Evolutionary conservation across 2,888 invertebrate species (phyloP).

Genomic region (Biston betularia): DNA sequence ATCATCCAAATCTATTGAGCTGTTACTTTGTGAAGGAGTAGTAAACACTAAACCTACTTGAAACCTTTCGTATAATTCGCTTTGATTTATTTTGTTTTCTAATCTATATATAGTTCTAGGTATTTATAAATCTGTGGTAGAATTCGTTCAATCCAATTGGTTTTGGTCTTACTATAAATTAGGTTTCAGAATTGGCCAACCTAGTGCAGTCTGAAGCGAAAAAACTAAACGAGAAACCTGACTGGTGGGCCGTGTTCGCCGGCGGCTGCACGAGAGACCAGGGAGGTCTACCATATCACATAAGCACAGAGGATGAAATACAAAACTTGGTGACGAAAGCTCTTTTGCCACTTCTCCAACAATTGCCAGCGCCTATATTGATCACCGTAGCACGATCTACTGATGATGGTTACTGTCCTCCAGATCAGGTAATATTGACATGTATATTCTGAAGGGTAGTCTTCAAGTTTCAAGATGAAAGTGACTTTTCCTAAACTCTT

Average conservation of each 20-base stretch:
- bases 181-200: slow-evolving; percentile 81
- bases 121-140: background rate
- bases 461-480: background rate
- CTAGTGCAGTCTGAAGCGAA: slow-evolving; percentile 77
- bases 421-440: slow-evolving; percentile 84
- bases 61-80: background rate
- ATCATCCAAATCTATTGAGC: no score
- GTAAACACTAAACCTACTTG: background rate
- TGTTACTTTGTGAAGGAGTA: no score
- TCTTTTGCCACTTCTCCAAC: slow-evolving; percentile 86
- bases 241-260: slow-evolving; percentile 93
- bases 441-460: no score
- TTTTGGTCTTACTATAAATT: slow-evolving; percentile 8
- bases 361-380: slow-evolving; percentile 87
- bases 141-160: no score
- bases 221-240: slow-evolving; percentile 88
- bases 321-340: slow-evolving; percentile 84
- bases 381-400: slow-evolving; percentile 95
- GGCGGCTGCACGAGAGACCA: slow-evolving; percentile 96
- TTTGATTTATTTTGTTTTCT: background rate
- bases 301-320: slow-evolving; percentile 90
- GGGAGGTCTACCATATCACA: slow-evolving; percentile 94
- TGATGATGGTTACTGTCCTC: slow-evolving; percentile 95
- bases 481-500: slow-evolving; percentile 20
- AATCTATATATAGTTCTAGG: background rate